Evolutionary conservation across 2,888 invertebrate genomes (phyloP).

Genomic region (Sminthurinus aureus): DNA sequence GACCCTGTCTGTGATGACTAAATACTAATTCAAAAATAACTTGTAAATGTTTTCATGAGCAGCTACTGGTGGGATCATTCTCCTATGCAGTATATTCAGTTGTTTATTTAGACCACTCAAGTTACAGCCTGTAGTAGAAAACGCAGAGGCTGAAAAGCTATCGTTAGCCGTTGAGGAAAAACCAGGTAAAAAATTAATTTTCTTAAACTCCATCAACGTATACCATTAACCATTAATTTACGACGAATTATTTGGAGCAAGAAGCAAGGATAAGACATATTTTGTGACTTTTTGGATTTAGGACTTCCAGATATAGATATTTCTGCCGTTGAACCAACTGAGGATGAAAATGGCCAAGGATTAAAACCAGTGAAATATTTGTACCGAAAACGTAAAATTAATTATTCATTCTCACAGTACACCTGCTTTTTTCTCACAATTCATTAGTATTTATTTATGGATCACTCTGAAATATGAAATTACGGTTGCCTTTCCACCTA

Average conservation of each 20-base stretch:
- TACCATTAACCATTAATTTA: no score
- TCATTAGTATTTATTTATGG: no score
- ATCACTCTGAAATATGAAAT: neutral
- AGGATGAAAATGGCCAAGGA: neutral
- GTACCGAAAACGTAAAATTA: slow-evolving; percentile 22
- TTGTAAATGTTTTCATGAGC: no score
- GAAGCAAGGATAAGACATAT: no score
- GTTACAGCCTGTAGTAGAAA: neutral
- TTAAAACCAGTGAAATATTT: slow-evolving; percentile 26
- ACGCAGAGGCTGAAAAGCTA: slow-evolving; percentile 19
- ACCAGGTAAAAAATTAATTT: neutral
- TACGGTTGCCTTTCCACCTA: neutral
- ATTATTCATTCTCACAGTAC: neutral
- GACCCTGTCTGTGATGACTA: neutral
- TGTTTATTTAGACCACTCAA: slow-evolving; percentile 84
- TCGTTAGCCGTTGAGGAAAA: neutral
- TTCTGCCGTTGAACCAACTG: slow-evolving; percentile 26
- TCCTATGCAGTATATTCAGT: slow-evolving; percentile 90
- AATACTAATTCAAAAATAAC: neutral
- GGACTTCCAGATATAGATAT: slow-evolving; percentile 39
- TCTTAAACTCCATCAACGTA: no score
- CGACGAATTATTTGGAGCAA: no score
- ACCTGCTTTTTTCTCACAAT: neutral
- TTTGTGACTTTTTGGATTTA: no score
- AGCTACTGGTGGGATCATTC: slow-evolving; percentile 82